These are phyloP conservation scores for Drosophila nebulosa DNA, from an alignment of 1,140 invertebrate genomes.

Conservation along the genomic window DNA sequence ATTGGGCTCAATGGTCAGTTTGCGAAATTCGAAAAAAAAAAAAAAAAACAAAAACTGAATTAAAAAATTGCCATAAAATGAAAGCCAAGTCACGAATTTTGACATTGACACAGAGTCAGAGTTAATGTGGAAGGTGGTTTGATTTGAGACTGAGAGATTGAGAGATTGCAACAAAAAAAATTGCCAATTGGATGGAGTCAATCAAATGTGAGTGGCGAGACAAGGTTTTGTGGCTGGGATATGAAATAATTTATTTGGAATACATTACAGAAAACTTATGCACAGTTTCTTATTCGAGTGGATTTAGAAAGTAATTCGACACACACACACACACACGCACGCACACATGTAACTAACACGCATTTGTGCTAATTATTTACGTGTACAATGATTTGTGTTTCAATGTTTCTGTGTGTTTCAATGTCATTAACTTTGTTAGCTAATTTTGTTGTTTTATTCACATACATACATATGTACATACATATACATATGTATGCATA, in stretches of 20 bases:
- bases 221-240: neutral
- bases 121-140: neutral
- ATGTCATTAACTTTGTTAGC: constrained; percentile 58
- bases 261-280: constrained; percentile 24
- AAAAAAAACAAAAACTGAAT: neutral
- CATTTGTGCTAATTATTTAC: constrained; percentile 43
- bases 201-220: neutral
- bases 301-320: constrained; percentile 26
- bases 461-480: constrained; percentile 29
- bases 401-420: constrained; percentile 53
- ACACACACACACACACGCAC: neutral
- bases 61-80: neutral
- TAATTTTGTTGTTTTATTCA: neutral
- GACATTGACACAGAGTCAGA: neutral
- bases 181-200: neutral
- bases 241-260: constrained; percentile 19
- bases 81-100: neutral
- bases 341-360: neutral
- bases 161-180: constrained; percentile 6
- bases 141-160: neutral
- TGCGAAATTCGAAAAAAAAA: neutral
- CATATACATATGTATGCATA: neutral
- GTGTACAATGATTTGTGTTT: constrained; percentile 36
- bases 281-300: neutral
- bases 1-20: too few relatives aligned